These are phyloP conservation scores for Semotilus atromaculatus DNA, from an alignment of 2,797 vertebrate genomes.

Conservation along the genomic window DNA sequence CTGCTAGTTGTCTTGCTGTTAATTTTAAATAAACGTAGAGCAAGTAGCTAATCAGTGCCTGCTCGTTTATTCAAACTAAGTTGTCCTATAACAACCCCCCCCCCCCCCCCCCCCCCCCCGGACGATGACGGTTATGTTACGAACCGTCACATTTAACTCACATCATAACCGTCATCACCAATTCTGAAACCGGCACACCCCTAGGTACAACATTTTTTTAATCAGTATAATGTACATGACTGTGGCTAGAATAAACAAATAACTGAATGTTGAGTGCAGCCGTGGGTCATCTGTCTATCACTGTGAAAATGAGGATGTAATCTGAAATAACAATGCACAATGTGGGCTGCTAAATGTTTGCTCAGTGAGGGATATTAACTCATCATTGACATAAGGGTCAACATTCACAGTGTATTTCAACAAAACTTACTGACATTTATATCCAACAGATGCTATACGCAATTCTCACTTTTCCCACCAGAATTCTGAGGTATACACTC, in stretches of 20 bases:
- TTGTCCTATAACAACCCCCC: no score
- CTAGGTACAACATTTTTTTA: constrained; percentile 43
- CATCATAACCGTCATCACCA: no score
- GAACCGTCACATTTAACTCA: no score
- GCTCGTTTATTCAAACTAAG: no score
- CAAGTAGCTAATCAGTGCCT: no score
- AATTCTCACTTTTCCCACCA: neutral
- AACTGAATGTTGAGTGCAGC: neutral
- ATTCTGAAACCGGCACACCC: no score
- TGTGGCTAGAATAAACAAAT: neutral
- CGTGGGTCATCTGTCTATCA: neutral
- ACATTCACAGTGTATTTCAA: neutral
- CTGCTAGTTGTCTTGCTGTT: no score
- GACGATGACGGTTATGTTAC: no score
- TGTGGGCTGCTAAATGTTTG: neutral
- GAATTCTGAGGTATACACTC: neutral
- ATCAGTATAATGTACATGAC: constrained; percentile 37
- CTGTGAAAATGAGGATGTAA: neutral
- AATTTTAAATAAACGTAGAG: no score
- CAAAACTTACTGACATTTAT: neutral
- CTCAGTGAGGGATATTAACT: neutral
- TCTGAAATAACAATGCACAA: neutral
- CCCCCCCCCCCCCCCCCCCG: no score
- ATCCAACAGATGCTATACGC: neutral
- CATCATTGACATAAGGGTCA: neutral